Base-by-base conservation (phyloP, 1,140 invertebrate species). In the Acromyrmex heyeri region DNA sequence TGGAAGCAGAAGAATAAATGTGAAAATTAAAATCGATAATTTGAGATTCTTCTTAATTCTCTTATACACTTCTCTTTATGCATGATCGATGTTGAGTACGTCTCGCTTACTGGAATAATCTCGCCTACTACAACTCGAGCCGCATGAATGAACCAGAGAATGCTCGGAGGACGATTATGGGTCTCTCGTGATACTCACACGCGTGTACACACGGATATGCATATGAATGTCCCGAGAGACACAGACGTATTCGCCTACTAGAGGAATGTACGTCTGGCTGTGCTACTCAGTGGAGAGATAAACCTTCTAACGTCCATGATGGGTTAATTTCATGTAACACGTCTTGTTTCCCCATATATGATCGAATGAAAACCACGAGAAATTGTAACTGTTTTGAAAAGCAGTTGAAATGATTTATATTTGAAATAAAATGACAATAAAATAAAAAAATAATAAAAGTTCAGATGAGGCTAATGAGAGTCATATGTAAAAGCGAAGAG, bases 141-240 rank as follows among this genome's bases (percentile, higher is more conserved):
- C 55, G 67, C 69, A 73, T 73, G 69, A 75, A 83, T 83, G 79
- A 83, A 62, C 79, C 55, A 18, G 69, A 61, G 79, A 83, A 85
- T 85, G 59, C 82, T 78, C 73, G 21, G 34, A 64, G 75, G 82
- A 55, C 73, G 82, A 65, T 85, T 76, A 65, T 85, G 48, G 82
- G 27, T 78, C 82, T 78, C 55, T 83, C 70, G 77, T 38, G 76
- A 82, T 76, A 65, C 76, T 79, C 53, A 44, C 53, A 62, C 38
- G 18, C 64, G 5, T 77, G 16, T 73, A 21, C 38, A 75, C 30
- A 24, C 50, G 30, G 14, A 65, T 85, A 73, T 85, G 61, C 73
- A 85, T 76, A 78, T 65, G 75, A 76, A 85, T 81, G 34, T 55
- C 59, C 64, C 61, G 59, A 70, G 78, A 76, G 53, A 55, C 73